Evolutionary conservation across 2,888 invertebrate species (phyloP), one percentile per base, ranked within the genome.

Genomic region (Cheilosia vernalis): DNA sequence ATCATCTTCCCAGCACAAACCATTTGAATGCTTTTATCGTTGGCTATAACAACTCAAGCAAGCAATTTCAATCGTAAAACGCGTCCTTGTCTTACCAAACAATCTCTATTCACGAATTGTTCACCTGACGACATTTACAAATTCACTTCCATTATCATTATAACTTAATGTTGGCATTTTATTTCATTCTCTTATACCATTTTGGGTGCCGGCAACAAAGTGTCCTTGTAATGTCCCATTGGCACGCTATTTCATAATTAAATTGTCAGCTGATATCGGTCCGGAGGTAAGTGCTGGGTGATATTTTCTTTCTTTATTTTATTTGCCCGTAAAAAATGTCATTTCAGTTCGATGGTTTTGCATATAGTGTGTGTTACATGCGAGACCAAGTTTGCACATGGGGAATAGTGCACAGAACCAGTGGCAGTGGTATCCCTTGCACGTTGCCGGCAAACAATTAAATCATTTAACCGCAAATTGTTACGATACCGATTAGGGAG

Each of bases 221-320:
- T 37, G 76, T 69, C 76, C 63, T 63, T 30, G 67, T 67, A 74
- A 80, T 80, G 74, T 63, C 61, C 67, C 80, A 30, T 61, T 80
- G 74, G 47, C 80, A 81, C 76, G 81, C 81, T 49, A 81, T 81
- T 63, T 58, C 55, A 76, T 81, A 81, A 81, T 81, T 81, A 81
- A 81, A 81, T 76, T 81, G 81, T 81, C 81, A 76, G 69, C 67
- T 51, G 69, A 81, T 81, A 81, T 64, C 56, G 63, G 56, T 61
- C 55, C 44, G 69, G 30, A 9, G 58, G 69, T 63, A 80, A 78
- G 61, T 61, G 55, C 70, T 53, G 19, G 70, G 55, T 70, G 56
- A 76, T 76, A 76, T 60, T 47, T 47, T 47, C 30, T 30, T 9
- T 30, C 30, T 30, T 30, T 30, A 30, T 70, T 60, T 80, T 55